phyloP scores from a whole-genome alignment of 2,888 invertebrate genomes.

The Dilophus febrilis region DNA sequence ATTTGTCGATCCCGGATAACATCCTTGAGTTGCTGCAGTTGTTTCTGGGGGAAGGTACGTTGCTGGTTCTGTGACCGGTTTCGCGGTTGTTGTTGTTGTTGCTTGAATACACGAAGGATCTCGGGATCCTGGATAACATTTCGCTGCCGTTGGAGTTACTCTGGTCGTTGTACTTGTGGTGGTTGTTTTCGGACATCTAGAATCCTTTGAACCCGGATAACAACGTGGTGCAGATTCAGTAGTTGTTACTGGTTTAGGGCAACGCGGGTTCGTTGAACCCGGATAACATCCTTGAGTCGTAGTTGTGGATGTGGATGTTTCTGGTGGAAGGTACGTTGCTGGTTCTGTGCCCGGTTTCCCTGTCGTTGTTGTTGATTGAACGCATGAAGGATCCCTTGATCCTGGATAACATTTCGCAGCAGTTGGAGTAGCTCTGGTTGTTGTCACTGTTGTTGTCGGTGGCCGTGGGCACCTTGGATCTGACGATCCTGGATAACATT shows the following conservation, averaged over 20 bases:
- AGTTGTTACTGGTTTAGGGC: constrained; percentile 16
- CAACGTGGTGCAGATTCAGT: constrained; percentile 16
- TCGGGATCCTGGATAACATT: constrained; percentile 25
- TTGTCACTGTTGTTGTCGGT: constrained; percentile 20
- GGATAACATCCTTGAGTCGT: constrained; percentile 20
- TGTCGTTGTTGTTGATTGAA: constrained; percentile 16
- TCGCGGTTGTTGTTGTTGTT: constrained; percentile 8
- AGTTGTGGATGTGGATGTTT: constrained; percentile 23
- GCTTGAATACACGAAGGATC: constrained; percentile 25
- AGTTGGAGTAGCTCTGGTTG: constrained; percentile 3
- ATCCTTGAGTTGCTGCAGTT: constrained; percentile 12
- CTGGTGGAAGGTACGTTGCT: constrained; percentile 14
- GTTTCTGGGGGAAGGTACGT: constrained; percentile 15
- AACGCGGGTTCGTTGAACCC: constrained; percentile 22
- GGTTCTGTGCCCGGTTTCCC: constrained; percentile 22
- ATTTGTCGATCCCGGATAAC: constrained; percentile 21
- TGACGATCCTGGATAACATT: constrained; percentile 25
- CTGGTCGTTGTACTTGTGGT: constrained; percentile 10
- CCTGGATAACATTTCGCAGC: constrained; percentile 17
- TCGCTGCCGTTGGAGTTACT: constrained; percentile 15
- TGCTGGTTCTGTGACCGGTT: constrained; percentile 21
- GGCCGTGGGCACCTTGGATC: constrained; percentile 19
- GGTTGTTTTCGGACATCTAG: constrained; percentile 24
- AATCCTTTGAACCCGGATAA: constrained; percentile 21
- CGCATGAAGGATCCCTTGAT: constrained; percentile 24